Evolutionary conservation across 2,113 vertebrate species (phyloP).

Genomic region (Prunella himalayana): DNA sequence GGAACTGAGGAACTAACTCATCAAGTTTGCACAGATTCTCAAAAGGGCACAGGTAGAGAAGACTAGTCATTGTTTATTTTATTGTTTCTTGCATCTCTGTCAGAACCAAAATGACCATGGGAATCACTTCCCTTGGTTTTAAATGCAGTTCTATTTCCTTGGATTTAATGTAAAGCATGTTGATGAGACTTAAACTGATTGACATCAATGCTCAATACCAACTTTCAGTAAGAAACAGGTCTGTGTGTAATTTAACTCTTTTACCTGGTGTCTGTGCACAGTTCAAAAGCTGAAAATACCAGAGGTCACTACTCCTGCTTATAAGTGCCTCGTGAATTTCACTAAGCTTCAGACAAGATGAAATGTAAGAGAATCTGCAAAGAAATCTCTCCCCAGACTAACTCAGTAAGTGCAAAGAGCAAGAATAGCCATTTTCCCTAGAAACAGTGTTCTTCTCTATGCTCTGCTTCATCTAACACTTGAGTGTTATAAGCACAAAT

Average conservation of each 20-base stretch:
- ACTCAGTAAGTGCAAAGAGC: neutral
- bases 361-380: neutral
- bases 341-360: neutral
- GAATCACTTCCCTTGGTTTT: neutral
- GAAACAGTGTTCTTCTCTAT: neutral
- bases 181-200: neutral
- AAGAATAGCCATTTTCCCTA: neutral
- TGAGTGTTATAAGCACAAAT: conserved; percentile 17
- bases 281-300: neutral
- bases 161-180: neutral
- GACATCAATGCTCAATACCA: neutral
- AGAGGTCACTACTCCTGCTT: neutral
- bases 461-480: neutral
- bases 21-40: neutral
- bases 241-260: neutral
- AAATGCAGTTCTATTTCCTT: neutral
- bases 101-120: neutral
- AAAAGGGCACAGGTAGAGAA: neutral
- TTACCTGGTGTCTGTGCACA: neutral
- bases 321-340: neutral
- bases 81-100: neutral
- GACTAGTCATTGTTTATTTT: neutral
- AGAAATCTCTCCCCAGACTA: neutral
- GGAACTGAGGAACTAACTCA: neutral
- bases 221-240: neutral